These are phyloP conservation scores for Gymnodraco acuticeps DNA, from an alignment of 2,797 vertebrate species.

Conservation along the genomic window DNA sequence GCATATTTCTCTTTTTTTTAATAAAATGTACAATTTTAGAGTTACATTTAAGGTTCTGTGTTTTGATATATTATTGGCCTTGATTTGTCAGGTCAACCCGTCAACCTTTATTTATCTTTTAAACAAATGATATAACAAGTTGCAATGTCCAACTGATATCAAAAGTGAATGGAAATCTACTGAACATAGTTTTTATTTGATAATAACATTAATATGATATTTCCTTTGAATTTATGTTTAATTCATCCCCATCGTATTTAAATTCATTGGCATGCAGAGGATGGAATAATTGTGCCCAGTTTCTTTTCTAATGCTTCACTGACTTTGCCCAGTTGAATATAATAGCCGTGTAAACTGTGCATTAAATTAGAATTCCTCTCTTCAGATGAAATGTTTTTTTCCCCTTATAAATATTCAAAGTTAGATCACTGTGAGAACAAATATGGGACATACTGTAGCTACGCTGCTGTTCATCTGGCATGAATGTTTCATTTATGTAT, in stretches of 20 bases:
- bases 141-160: slow-evolving; percentile 9
- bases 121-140: slow-evolving; percentile 4
- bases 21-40: neutral
- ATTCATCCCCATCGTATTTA: slow-evolving; percentile 67
- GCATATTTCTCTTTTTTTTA: neutral
- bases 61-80: neutral
- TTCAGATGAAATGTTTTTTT: slow-evolving; percentile 70
- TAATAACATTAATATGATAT: slow-evolving; percentile 71
- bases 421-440: slow-evolving; percentile 72
- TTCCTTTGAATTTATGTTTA: slow-evolving; percentile 74
- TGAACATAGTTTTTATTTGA: slow-evolving; percentile 54
- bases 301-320: slow-evolving; percentile 68
- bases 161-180: slow-evolving; percentile 32
- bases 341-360: slow-evolving; percentile 76
- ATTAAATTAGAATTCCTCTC: slow-evolving; percentile 67
- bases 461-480: slow-evolving; percentile 66
- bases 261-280: slow-evolving; percentile 71
- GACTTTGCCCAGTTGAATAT: slow-evolving; percentile 72
- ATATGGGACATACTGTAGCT: slow-evolving; percentile 59
- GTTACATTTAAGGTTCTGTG: neutral
- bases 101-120: neutral
- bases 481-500: slow-evolving; percentile 74
- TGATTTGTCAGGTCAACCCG: neutral
- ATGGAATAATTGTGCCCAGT: slow-evolving; percentile 69
- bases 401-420: slow-evolving; percentile 78